Evolutionary conservation across 2,888 invertebrate genomes (phyloP).

Genomic region (Folsomia candida): DNA sequence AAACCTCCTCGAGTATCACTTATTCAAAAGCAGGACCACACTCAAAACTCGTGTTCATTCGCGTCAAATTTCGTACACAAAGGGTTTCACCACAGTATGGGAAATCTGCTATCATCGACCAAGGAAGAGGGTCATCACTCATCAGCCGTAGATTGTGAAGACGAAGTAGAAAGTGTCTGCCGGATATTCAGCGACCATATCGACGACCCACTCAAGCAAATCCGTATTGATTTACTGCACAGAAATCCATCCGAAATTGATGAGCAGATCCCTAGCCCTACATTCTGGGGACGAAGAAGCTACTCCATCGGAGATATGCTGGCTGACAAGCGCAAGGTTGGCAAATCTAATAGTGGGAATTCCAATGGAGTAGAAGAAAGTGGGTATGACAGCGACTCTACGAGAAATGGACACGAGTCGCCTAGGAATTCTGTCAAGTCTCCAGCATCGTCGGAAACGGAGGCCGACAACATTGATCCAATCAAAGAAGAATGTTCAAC

Average conservation of each 20-base stretch:
- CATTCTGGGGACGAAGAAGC: conserved; percentile 28
- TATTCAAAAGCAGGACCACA: background rate
- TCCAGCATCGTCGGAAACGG: conserved; percentile 13
- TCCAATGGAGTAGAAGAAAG: conserved; percentile 57
- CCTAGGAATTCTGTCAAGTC: conserved; percentile 41
- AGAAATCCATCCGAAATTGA: conserved; percentile 37
- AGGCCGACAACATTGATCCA: background rate
- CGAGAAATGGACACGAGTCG: conserved; percentile 51
- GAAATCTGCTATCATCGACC: conserved; percentile 32
- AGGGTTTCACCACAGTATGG: conserved; percentile 47
- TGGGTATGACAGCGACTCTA: conserved; percentile 64
- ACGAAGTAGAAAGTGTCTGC: conserved; percentile 7
- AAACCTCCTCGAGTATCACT: background rate
- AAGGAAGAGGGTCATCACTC: conserved; percentile 11
- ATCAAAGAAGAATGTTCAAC: background rate
- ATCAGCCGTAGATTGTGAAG: background rate
- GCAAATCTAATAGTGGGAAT: conserved; percentile 20
- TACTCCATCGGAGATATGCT: conserved; percentile 45
- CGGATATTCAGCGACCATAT: too few relatives aligned
- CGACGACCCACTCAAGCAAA: conserved; percentile 44
- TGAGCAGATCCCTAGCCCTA: conserved; percentile 24
- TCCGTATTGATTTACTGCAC: conserved; percentile 46
- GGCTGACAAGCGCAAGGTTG: background rate
- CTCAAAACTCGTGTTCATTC: background rate
- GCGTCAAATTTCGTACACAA: conserved; percentile 24